Evolutionary conservation across 2,888 invertebrate genomes (phyloP), one percentile per base, ranked within the genome.

Genomic region (Melinaea menophilus): DNA sequence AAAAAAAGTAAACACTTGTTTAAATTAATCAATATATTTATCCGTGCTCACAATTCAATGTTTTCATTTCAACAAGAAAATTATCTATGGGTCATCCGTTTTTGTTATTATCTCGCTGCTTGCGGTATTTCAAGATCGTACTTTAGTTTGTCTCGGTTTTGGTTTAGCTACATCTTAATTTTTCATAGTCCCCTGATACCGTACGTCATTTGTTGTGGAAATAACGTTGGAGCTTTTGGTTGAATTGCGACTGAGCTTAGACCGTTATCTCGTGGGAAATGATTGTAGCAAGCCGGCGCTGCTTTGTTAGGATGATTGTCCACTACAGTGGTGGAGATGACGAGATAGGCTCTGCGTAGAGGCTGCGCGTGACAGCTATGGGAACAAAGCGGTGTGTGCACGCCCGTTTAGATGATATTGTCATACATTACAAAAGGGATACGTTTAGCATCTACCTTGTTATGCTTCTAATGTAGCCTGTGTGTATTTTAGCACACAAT

Each of bases 281-380:
- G 86, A 86, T 87, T 85, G 86, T 85, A 83, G 79, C 84, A 79
- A 77, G 77, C 77, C 78, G 84, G 85, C 79, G 79, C 83, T 80
- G 85, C 89, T 90, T 90, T 90, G 90, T 90, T 90, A 88, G 85
- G 88, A 84, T 85, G 88, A 89, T 87, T 90, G 90, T 90, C 89
- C 90, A 88, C 88, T 78, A 79, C 84, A 81, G 84, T 82, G 82
- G 84, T 82, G 85, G 86, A 90, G 90, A 90, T 90, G 86, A 75
- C 77, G 78, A 85, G 90, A 90, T 90, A 90, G 81, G 79, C 82
- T 51, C 31, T 73, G 79, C 75, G 77, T 77, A 76, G 78, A 71
- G 73, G 69, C 65, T 75, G 78, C 80, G 76, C 78, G 81, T 87
- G 88, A 90, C 88, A 89, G 88, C 84, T 83, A 85, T 89, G 90